Evolutionary conservation across 2,113 vertebrate species (phyloP).

Genomic region (Coracopsis vasa): DNA sequence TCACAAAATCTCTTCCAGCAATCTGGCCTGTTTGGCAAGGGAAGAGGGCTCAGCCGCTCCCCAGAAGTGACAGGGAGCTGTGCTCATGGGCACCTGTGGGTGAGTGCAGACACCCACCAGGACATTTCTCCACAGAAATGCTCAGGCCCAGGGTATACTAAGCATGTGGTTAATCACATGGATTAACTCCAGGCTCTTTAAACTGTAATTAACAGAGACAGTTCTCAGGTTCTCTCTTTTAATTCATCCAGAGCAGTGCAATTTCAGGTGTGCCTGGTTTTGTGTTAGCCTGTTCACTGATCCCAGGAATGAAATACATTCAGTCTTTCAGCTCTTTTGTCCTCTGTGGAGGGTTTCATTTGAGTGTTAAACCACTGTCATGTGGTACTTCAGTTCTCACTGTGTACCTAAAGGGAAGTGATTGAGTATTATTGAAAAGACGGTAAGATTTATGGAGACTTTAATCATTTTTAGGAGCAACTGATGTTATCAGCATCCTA

Average conservation of each 20-base stretch:
- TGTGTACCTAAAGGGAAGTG: neutral
- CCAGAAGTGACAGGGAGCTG: neutral
- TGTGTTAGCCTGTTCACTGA: neutral
- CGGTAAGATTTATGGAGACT: neutral
- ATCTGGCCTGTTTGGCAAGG: neutral
- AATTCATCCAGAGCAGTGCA: neutral
- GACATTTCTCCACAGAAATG: rapidly evolving
- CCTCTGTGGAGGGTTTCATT: neutral
- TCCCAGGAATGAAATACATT: neutral
- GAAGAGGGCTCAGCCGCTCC: neutral
- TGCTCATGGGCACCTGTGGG: rapidly evolving
- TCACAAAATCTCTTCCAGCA: neutral
- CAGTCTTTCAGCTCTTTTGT: neutral
- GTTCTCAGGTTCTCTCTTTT: neutral
- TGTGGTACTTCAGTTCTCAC: neutral
- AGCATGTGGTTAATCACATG: neutral
- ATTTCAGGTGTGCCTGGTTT: neutral
- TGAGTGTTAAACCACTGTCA: neutral
- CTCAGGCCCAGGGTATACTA: neutral
- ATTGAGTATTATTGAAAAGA: neutral
- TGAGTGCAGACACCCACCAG: neutral
- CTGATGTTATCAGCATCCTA: neutral
- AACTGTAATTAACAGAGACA: neutral
- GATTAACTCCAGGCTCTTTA: neutral
- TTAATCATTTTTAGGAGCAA: neutral